Evolutionary conservation across 2,797 vertebrate species (phyloP).

Genomic region (Lithobates sylvaticus): DNA sequence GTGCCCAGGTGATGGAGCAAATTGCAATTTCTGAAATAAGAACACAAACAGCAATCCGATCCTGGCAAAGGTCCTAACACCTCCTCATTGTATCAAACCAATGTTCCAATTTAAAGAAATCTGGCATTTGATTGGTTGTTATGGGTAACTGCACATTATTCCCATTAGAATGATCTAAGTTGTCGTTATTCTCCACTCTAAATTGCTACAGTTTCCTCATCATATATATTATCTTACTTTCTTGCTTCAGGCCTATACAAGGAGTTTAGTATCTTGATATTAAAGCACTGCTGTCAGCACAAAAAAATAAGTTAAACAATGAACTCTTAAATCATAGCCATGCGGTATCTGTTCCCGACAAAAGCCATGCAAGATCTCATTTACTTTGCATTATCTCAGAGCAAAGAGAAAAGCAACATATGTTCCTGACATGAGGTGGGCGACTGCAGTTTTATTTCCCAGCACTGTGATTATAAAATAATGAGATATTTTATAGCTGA

Average conservation of each 20-base stretch:
- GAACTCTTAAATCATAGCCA: conserved; percentile 45
- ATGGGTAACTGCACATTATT: background rate
- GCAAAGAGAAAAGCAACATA: conserved; percentile 52
- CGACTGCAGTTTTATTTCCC: conserved; percentile 42
- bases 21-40: too few relatives aligned
- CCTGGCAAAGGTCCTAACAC: too few relatives aligned
- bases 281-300: conserved; percentile 35
- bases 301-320: conserved; percentile 33
- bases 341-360: conserved; percentile 44
- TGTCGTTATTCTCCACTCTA: background rate
- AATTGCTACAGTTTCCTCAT: conserved; percentile 5
- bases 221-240: conserved; percentile 21
- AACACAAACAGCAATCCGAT: too few relatives aligned
- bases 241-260: conserved; percentile 21
- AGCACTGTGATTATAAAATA: conserved; percentile 25
- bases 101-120: background rate
- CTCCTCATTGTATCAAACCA: too few relatives aligned
- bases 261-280: conserved; percentile 26
- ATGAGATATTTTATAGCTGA: conserved; percentile 22
- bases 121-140: background rate
- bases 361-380: conserved; percentile 46
- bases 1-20: too few relatives aligned
- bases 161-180: background rate
- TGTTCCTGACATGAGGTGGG: conserved; percentile 53
- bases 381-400: conserved; percentile 55